Conservation (phyloP, 2,888 invertebrate genomes). For the Ligdia adustata region DNA sequence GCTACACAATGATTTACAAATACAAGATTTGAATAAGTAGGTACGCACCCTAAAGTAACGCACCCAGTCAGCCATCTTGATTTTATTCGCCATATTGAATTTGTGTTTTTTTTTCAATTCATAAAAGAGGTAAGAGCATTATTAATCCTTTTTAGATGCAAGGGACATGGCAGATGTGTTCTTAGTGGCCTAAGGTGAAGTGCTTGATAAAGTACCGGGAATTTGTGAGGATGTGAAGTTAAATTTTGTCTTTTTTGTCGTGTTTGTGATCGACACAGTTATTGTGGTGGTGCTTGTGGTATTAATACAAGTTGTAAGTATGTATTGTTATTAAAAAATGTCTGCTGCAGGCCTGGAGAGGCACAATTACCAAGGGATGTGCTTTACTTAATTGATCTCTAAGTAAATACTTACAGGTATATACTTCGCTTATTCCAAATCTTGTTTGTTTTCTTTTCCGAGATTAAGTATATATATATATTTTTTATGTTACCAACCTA, state of each 20-base stretch:
- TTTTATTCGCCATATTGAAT: constrained; percentile 62
- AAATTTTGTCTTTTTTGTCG: constrained; percentile 21
- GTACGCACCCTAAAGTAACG: constrained; percentile 32
- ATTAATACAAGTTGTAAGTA: not conserved
- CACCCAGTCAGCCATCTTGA: constrained; percentile 76
- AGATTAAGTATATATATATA: too few relatives aligned
- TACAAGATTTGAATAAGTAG: constrained; percentile 28
- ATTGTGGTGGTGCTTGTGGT: not conserved
- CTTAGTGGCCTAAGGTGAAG: constrained; percentile 56
- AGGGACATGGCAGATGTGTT: constrained; percentile 58
- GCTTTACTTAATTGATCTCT: too few relatives aligned
- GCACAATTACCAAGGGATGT: too few relatives aligned
- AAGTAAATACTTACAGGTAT: too few relatives aligned
- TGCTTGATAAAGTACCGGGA: constrained; percentile 27
- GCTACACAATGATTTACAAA: constrained; percentile 3
- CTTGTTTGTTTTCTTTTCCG: too few relatives aligned
- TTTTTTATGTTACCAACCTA: too few relatives aligned
- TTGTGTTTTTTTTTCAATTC: constrained; percentile 58
- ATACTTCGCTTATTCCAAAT: too few relatives aligned
- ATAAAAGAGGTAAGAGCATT: constrained; percentile 62
- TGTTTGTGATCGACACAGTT: constrained; percentile 5
- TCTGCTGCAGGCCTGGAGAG: not conserved
- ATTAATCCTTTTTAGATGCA: constrained; percentile 60
- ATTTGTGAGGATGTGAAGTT: constrained; percentile 18
- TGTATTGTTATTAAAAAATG: not conserved